Percentiles rank a stretch among this genome's conserved stretches.
phyloP scores from a whole-genome alignment of 2,113 vertebrate species.

The Oxyura jamaicensis region DNA sequence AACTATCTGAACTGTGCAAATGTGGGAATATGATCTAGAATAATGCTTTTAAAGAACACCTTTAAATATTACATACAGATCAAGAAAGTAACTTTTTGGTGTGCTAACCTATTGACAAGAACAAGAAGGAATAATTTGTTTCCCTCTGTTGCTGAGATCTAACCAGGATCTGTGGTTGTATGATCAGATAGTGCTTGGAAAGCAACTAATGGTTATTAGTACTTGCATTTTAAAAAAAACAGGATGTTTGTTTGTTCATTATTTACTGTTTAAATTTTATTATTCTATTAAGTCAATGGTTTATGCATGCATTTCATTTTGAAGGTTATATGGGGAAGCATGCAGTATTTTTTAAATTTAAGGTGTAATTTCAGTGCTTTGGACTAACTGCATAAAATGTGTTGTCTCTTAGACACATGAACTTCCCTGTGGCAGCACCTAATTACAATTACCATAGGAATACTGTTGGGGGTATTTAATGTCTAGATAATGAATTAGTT shows the following conservation, averaged over 20 bases:
- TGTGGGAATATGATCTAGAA: neutral
- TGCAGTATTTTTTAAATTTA: neutral
- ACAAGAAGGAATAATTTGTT: neutral
- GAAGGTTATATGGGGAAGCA: neutral
- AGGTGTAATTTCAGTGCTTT: neutral
- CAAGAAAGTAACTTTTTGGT: neutral
- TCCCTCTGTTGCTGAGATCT: neutral
- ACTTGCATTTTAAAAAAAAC: neutral
- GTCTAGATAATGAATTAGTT: neutral
- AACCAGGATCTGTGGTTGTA: neutral
- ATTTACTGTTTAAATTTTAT: neutral
- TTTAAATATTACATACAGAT: constrained; percentile 1
- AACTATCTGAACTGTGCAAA: constrained; percentile 4
- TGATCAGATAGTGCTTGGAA: neutral
- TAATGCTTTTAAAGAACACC: neutral
- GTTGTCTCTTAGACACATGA: neutral
- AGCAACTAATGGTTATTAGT: neutral
- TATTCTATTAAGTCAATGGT: neutral
- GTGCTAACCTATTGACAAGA: neutral
- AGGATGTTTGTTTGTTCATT: neutral
- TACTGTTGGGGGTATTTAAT: neutral
- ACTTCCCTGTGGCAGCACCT: neutral
- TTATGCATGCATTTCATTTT: neutral
- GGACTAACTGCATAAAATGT: neutral
- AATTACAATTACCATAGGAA: neutral